These are phyloP conservation scores for Scyliorhinus canicula DNA, from an alignment of 2,797 vertebrate genomes.

Conservation along the genomic window DNA sequence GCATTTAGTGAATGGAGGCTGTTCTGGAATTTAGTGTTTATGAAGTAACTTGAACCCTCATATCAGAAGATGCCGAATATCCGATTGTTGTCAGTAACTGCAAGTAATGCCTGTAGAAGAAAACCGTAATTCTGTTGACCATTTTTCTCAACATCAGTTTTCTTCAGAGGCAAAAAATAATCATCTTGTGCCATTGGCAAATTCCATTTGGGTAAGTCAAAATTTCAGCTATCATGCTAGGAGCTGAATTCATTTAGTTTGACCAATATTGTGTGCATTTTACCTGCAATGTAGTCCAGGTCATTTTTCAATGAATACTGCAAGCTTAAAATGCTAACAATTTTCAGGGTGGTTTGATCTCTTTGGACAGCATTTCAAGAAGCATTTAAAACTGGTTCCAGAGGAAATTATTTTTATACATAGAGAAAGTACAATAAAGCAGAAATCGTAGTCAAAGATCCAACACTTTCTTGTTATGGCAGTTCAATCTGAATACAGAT, in stretches of 20 bases:
- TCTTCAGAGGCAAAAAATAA: not conserved
- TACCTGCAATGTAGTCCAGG: not conserved
- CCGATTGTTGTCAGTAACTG: not conserved
- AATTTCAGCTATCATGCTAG: not conserved
- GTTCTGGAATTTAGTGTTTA: not conserved
- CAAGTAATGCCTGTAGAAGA: not conserved
- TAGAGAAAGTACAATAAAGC: not conserved
- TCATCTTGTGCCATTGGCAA: not conserved
- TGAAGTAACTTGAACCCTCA: not conserved
- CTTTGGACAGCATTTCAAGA: not conserved
- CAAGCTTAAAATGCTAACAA: not conserved
- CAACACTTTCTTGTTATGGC: not conserved
- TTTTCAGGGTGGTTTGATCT: not conserved
- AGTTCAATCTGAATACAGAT: not conserved
- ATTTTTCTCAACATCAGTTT: not conserved
- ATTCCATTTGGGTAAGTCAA: constrained; percentile 17
- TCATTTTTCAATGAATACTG: not conserved
- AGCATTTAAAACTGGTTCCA: not conserved
- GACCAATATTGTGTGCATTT: not conserved
- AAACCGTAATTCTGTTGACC: not conserved
- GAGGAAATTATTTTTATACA: not conserved
- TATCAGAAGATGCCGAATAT: not conserved
- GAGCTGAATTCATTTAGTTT: not conserved
- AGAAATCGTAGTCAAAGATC: not conserved
- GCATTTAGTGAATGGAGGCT: not conserved